Percentiles rank a stretch among this genome's conserved stretches.
These are phyloP conservation scores for Ctenoplectra terminalis DNA, from an alignment of 1,140 invertebrate species.

Conservation along the genomic window DNA sequence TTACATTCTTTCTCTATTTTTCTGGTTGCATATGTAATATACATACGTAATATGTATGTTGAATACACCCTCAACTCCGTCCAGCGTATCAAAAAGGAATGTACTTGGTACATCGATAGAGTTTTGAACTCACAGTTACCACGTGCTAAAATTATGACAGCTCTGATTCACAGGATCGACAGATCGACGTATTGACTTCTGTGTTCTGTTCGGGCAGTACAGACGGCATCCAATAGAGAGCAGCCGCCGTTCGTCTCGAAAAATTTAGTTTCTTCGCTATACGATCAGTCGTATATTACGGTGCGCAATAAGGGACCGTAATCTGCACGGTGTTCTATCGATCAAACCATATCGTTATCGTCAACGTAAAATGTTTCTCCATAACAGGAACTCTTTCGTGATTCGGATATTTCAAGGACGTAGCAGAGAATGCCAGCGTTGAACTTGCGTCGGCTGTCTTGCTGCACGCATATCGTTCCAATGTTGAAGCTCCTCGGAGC, in stretches of 20 bases:
- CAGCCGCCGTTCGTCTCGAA: constrained; percentile 38
- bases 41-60: constrained; percentile 53
- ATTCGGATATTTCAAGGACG: constrained; percentile 73
- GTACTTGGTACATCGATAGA: constrained; percentile 69
- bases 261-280: constrained; percentile 23
- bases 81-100: constrained; percentile 70
- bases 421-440: constrained; percentile 81
- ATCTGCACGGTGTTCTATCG: neutral
- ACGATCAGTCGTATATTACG: constrained; percentile 20
- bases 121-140: constrained; percentile 64
- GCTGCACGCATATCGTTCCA: constrained; percentile 94
- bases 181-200: constrained; percentile 73
- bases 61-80: constrained; percentile 61
- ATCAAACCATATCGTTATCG: constrained; percentile 31
- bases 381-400: constrained; percentile 56
- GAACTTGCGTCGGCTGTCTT: constrained; percentile 77
- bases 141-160: constrained; percentile 50
- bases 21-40: constrained; percentile 36
- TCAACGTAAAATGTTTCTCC: constrained; percentile 26
- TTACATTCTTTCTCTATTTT: constrained; percentile 5
- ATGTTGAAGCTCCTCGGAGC: constrained; percentile 95
- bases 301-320: neutral
- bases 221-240: constrained; percentile 46
- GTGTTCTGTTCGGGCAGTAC: constrained; percentile 76
- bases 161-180: constrained; percentile 56